phyloP scores from a whole-genome alignment of 1,140 invertebrate species.

The Zaprionus vittiger region DNA sequence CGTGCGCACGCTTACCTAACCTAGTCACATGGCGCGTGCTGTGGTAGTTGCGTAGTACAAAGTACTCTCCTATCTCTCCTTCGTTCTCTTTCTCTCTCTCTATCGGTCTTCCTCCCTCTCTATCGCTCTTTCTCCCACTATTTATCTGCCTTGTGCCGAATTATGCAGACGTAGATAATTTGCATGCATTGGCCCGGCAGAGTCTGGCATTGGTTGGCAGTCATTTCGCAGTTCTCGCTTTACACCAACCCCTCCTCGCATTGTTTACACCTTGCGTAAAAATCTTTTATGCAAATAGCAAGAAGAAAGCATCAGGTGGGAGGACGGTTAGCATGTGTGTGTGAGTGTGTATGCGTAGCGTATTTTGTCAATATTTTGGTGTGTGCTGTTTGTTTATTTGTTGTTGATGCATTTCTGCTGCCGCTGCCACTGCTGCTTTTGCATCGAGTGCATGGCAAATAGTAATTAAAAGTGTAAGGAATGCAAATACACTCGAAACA shows the following conservation, averaged over 20 bases:
- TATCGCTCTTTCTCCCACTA: neutral
- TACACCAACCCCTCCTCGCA: neutral
- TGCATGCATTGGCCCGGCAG: conserved; percentile 36
- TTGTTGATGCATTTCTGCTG: conserved; percentile 52
- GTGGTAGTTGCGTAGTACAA: neutral
- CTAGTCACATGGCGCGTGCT: conserved; percentile 27
- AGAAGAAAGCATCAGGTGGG: conserved; percentile 5
- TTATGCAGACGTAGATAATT: conserved; percentile 31
- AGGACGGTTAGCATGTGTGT: neutral
- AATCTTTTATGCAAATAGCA: conserved; percentile 53
- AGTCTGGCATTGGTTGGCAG: conserved; percentile 40
- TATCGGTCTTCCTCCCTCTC: neutral
- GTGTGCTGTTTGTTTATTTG: conserved; percentile 56
- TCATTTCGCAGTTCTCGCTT: conserved; percentile 7
- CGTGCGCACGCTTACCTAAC: conserved; percentile 13
- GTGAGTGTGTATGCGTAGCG: neutral
- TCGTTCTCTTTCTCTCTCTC: neutral
- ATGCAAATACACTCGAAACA: conserved; percentile 65
- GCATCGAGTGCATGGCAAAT: conserved; percentile 69
- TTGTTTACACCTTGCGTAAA: conserved; percentile 53
- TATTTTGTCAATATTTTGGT: conserved; percentile 73
- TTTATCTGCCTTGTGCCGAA: conserved; percentile 22
- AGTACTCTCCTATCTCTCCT: neutral
- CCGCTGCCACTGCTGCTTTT: conserved; percentile 37
- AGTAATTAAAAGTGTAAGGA: conserved; percentile 81